Percentiles rank a stretch among this genome's conserved stretches.
These are phyloP conservation scores for Hassar affinis DNA, from an alignment of 2,113 vertebrate species.

Conservation along the genomic window DNA sequence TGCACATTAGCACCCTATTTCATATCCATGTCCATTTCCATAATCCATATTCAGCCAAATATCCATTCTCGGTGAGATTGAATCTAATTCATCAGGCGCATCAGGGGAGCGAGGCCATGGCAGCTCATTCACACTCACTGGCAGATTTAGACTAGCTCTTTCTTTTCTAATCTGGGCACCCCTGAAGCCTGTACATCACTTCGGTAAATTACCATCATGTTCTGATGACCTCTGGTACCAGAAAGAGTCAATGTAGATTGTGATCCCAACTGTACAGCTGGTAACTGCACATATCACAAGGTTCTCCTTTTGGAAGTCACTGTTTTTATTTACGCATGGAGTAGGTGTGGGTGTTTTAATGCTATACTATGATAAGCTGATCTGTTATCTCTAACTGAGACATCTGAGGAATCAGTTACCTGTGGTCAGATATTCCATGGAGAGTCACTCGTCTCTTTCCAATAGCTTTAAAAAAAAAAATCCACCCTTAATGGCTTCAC, in stretches of 20 bases:
- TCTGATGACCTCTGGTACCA: background rate
- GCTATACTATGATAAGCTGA: background rate
- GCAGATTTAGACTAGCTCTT: constrained; percentile 29
- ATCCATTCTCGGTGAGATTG: constrained; percentile 14
- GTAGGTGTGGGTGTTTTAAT: too few relatives aligned
- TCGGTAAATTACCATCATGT: background rate
- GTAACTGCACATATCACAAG: background rate
- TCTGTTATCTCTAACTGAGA: background rate
- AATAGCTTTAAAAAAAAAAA: background rate
- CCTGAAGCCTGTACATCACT: background rate
- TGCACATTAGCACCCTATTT: constrained; percentile 45
- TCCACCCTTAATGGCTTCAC: background rate
- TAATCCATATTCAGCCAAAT: constrained; percentile 45
- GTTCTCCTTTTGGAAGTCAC: background rate
- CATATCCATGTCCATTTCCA: constrained; percentile 40
- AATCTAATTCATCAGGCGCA: constrained; percentile 17
- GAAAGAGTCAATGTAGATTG: background rate
- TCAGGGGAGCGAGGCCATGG: background rate
- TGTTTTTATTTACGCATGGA: background rate
- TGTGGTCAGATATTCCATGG: background rate
- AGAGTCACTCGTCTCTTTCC: background rate
- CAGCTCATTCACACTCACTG: constrained; percentile 2
- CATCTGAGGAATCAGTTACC: background rate
- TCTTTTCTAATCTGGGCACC: constrained; percentile 14
- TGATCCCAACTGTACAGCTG: background rate